Evolutionary conservation across 1,140 invertebrate genomes (phyloP), one percentile per base, ranked within the genome.

Genomic region (Helicoverpa armigera): DNA sequence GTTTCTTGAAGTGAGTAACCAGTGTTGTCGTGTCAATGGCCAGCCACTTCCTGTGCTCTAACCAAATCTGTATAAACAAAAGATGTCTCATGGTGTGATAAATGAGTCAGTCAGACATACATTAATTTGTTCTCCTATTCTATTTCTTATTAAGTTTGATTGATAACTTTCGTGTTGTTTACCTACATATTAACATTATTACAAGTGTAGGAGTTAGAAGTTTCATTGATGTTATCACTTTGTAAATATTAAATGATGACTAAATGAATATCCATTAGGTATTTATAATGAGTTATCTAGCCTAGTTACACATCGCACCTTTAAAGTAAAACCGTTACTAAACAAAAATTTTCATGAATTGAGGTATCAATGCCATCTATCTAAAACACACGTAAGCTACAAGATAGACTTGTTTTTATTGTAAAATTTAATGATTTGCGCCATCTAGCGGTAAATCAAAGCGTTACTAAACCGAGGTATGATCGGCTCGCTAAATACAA

Each of bases 31-130:
- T 76, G 76, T 78, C 76, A 67, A 78, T 58, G 51, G 43, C 50
- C 76, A 69, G 63, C 51, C n/a, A 69, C 50, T 70, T 72, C 73
- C 77, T 80, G 72, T 80, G 56, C 35, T 53, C 14, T 83, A 56
- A 61, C 83, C 80, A 85, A 83, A 85, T 83, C 77, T 76, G 86
- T 86, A 79, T 83, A 86, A 87, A 88, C 87, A 87, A 87, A 86
- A 83, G 69, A 81, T 61, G 78, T 85, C 60, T 85, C 75, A 86
- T 76, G 79, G 69, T 80, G 54, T 69, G 50, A 43, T 53, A 23
- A 51, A 53, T 77, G 53, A 53, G 67, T 83, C 80, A 86, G 79
- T 77, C 35, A 61, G 50, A 16, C 16, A 50, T 23, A 35, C 16
- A 69, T 65, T n/a, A n/a, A n/a, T n/a, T 79, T 12, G 53, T 60